These are phyloP conservation scores for Pollenia amentaria DNA, from an alignment of 2,888 invertebrate genomes.

Conservation along the genomic window DNA sequence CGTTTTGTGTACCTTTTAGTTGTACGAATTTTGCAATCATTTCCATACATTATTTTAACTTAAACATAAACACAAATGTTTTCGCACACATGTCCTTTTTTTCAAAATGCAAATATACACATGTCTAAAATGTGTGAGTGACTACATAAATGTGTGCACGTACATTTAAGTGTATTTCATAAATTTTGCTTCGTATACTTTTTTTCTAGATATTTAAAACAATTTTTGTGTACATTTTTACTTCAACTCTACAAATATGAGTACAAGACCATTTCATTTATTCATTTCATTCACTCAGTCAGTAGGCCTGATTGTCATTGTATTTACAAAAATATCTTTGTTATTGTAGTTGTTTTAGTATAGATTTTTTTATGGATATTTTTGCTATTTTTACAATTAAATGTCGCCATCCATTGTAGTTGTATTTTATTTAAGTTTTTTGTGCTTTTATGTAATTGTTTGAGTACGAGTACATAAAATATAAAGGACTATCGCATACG, in stretches of 20 bases:
- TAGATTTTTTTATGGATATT: conserved; percentile 32
- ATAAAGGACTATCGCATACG: background rate
- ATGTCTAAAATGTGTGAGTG: conserved; percentile 21
- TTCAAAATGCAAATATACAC: background rate
- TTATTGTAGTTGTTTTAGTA: background rate
- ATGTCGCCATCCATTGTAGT: conserved; percentile 62
- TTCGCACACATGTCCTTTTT: conserved; percentile 19
- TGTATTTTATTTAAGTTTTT: conserved; percentile 22
- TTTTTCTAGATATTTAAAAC: conserved; percentile 28
- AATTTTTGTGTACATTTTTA: conserved; percentile 44
- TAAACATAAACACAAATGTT: conserved; percentile 5
- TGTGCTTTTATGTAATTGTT: conserved; percentile 12
- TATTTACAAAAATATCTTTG: background rate
- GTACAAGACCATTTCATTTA: background rate
- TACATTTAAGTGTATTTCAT: conserved; percentile 5
- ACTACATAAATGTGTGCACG: conserved; percentile 13
- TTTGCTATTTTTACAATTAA: conserved; percentile 60
- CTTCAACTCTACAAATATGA: conserved; percentile 9
- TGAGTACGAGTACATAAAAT: conserved; percentile 3
- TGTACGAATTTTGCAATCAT: conserved; percentile 27
- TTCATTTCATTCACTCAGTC: background rate
- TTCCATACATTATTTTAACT: conserved; percentile 41
- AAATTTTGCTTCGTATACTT: conserved; percentile 5
- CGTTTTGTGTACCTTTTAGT: background rate
- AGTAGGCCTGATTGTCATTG: conserved; percentile 17